These are phyloP conservation scores for Saturnia pavonia DNA, from an alignment of 2,888 invertebrate genomes.

Conservation along the genomic window DNA sequence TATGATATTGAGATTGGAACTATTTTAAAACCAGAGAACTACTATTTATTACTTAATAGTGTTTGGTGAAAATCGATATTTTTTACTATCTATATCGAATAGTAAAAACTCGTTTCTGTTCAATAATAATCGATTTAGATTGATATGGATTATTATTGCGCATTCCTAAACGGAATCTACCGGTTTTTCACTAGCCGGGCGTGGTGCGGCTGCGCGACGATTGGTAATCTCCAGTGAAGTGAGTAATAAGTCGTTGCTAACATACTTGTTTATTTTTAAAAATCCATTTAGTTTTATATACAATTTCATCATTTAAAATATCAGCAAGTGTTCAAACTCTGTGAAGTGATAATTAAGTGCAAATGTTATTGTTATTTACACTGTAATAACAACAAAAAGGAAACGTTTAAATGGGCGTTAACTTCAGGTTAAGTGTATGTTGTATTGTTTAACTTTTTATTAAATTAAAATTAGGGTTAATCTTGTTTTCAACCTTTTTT, in stretches of 20 bases:
- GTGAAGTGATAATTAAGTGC: conserved; percentile 39
- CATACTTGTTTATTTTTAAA: conserved; percentile 61
- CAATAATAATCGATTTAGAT: background rate
- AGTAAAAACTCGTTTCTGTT: background rate
- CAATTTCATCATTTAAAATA: conserved; percentile 32
- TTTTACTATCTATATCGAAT: background rate
- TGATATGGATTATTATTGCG: background rate
- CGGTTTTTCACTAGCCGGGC: conserved; percentile 64
- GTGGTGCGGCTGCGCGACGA: conserved; percentile 77
- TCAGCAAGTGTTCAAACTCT: conserved; percentile 28
- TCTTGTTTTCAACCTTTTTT: conserved; percentile 38
- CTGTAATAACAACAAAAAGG: conserved; percentile 44
- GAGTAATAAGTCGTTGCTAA: conserved; percentile 60
- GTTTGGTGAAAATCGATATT: background rate
- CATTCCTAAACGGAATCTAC: conserved; percentile 32
- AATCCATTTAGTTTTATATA: conserved; percentile 49
- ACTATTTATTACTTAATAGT: background rate
- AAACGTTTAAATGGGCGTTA: conserved; percentile 75
- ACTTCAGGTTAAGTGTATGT: conserved; percentile 65
- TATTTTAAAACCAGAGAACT: background rate
- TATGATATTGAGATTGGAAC: background rate
- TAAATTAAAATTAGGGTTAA: conserved; percentile 68
- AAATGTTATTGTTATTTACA: conserved; percentile 42
- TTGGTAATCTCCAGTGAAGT: conserved; percentile 62
- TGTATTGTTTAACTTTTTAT: conserved; percentile 61